Evolutionary conservation across 1,140 invertebrate genomes (phyloP), one percentile per base, ranked within the genome.

Genomic region (Psix sp.): DNA sequence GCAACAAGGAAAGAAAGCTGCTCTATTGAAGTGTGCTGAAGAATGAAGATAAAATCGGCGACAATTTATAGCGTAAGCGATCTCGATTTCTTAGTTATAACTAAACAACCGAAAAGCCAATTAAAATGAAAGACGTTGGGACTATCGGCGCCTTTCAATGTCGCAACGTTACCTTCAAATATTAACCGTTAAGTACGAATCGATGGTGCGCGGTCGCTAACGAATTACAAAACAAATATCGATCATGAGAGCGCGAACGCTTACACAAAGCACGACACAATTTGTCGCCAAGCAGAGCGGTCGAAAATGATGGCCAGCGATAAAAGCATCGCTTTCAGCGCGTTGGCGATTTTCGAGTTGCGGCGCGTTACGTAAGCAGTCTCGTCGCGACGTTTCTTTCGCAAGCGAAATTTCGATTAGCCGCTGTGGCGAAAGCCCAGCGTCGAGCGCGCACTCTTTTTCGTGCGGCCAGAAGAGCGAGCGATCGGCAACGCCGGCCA

Each of bases 121-220:
- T n/a, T n/a, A n/a, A 71, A 71, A 71, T 51, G 31, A 43, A 49
- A 20, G 43, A 71, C 51, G 54, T 62, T 63, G 45, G 56, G 52
- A 52, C 62, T 49, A 51, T 63, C 31, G 42, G 40, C 14, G 15
- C 5, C 54, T 68, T 60, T 59, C 46, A 52, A 59, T 68, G 65
- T 59, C 65, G 65, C 65, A 68, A 52, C 48, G 36, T 54, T 42
- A 52, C 63, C 63, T 67, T 67, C 63, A 59, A 59, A 51, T 59
- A 59, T 51, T 46, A 59, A 59, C 63, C 54, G 65, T 54, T 54
- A 54, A 45, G 46, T 35, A 18, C 51, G 39, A 52, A 52, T 51
- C 39, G 52, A 52, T 42, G 20, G 52, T 24, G 9, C 39, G 31
- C 49, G 31, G 35, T 5, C 31, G 48, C 48, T 46, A 39, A 48